Conservation (phyloP, 2,797 vertebrate species). For the Myiotriccus ornatus region DNA sequence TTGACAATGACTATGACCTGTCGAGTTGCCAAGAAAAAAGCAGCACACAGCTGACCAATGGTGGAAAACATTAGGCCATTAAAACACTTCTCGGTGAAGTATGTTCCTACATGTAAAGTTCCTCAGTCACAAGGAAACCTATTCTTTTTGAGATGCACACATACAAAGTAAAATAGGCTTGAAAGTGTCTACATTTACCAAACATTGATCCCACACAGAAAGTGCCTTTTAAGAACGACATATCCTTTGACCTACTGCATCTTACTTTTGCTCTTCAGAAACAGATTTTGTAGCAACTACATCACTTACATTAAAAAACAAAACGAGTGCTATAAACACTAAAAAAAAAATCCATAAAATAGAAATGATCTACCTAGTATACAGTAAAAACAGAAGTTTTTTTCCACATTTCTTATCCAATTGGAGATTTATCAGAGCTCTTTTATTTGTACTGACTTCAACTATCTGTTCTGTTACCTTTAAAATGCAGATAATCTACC, state of each 20-base stretch:
- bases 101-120: not conserved
- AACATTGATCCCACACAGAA: not conserved
- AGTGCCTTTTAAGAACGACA: not conserved
- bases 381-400: not conserved
- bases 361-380: not conserved
- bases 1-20: not conserved
- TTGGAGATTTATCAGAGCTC: not conserved
- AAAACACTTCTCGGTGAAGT: not conserved
- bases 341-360: not conserved
- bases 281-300: not conserved
- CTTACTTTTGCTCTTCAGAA: slow-evolving; percentile 24
- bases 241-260: not conserved
- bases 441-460: not conserved
- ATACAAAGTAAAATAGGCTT: slow-evolving; percentile 19
- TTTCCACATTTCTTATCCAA: not conserved
- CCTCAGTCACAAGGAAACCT: not conserved
- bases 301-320: not conserved
- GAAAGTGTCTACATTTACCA: slow-evolving; percentile 3
- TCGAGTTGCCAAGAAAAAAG: not conserved
- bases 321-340: not conserved
- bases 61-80: not conserved
- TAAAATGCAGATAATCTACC: not conserved
- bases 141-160: slow-evolving; percentile 21
- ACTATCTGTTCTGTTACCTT: not conserved
- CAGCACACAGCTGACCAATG: not conserved